phyloP scores from a whole-genome alignment of 2,888 invertebrate species.

The Watsonalla cultraria region DNA sequence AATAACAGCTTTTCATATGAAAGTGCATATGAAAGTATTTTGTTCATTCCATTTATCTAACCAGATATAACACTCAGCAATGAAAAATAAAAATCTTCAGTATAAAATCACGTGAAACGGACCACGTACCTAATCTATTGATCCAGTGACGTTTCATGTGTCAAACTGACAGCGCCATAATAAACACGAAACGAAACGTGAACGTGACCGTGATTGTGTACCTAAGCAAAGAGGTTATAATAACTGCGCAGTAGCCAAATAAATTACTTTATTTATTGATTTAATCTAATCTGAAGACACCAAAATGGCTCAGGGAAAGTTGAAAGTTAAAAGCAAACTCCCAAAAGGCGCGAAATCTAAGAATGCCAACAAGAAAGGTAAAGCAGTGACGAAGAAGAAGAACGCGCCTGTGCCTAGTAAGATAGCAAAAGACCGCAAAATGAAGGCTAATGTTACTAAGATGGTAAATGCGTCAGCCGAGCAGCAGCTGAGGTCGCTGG shows the following conservation, averaged over 20 bases:
- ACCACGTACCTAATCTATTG: background rate
- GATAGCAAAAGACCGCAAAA: slow-evolving; percentile 76
- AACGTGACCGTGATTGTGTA: background rate
- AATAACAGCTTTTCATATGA: too few species aligned
- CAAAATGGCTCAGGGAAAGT: slow-evolving; percentile 83
- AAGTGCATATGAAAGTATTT: too few species aligned
- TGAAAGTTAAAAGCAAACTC: slow-evolving; percentile 82
- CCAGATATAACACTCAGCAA: too few species aligned
- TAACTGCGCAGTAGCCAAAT: background rate
- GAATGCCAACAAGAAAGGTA: slow-evolving; percentile 60
- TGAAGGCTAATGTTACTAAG: slow-evolving; percentile 83
- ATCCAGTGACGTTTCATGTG: background rate
- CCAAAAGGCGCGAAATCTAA: slow-evolving; percentile 77
- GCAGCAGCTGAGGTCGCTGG: slow-evolving; percentile 80
- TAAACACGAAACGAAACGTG: background rate
- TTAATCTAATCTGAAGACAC: slow-evolving; percentile 4
- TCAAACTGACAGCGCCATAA: background rate
- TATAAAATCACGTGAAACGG: background rate
- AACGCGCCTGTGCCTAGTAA: slow-evolving; percentile 83
- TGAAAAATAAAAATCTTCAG: too few species aligned
- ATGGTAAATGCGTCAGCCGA: slow-evolving; percentile 85
- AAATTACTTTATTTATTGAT: background rate
- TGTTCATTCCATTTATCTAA: too few species aligned
- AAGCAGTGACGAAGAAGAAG: slow-evolving; percentile 76
- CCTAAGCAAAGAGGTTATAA: background rate